Base-by-base conservation (phyloP, 2,888 invertebrate genomes). In the Alentia gelatinosa region DNA sequence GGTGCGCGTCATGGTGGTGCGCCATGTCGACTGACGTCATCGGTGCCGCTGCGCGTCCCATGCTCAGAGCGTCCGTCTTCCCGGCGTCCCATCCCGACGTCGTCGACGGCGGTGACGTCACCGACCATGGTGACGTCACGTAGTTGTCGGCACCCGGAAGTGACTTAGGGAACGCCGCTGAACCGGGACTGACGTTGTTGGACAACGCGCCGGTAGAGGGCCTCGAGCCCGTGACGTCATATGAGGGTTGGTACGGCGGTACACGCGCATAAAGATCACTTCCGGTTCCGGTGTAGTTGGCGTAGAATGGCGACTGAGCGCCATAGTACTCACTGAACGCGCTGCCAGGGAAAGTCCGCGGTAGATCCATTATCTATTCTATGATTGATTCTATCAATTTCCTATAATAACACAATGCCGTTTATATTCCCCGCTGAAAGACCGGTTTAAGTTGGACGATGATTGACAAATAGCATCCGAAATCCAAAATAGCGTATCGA, bases 241-340 rank as follows among this genome's bases (percentile, higher is more conserved):
- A 86, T 0, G 86, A 30, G 19, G 86, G 33, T 0, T 42, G 26
- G 30, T 86, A 86, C 15, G 86, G 50, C 15, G 86, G 86, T 3
- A 47, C 86, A 0, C 86, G 86, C 30, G 30, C 86, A 47, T 86
- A 86, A 7, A 50, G 26, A 30, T 86, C 86, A 23, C 37, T 37
- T 79, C 79, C 79, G 19, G 79, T 79, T 35, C 79, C 79, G 37
- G 86, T 26, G 47, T 42, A 86, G 9, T 47, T 47, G 40, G 79
- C 26, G 40, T 75, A 90, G 83, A 33, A 90, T 35, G 42, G 79
- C 23, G 75, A 39, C 50, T 90, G 90, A 0, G 19, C 33, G 37
- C 33, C 30, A 50, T 75, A 90, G 30, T 90, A 90, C 68, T 90
- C 90, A 15, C 86, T 63, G 90, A 90, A 90, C 30, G 90, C 90